Evolutionary conservation across 53 echinoderm and acorn worm genomes (phyloP).

Genomic region (Echinometra lucunter): DNA sequence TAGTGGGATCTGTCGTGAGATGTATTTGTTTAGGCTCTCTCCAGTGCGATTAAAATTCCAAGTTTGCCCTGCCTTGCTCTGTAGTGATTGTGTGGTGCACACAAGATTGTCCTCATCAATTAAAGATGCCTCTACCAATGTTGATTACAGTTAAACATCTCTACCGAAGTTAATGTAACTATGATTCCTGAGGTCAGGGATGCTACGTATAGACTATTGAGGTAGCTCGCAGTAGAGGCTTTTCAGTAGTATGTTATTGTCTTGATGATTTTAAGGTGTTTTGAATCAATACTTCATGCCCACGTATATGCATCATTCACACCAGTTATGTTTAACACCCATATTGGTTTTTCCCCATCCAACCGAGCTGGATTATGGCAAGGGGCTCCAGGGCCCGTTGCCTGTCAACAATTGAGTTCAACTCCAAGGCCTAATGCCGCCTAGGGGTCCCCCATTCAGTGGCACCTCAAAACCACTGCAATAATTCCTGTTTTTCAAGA

Average conservation of each 20-base stretch:
- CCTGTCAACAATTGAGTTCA: slow-evolving; percentile 32
- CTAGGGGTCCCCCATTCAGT: slow-evolving; percentile 43
- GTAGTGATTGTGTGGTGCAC: background rate
- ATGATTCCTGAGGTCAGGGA: background rate
- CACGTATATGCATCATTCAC: background rate
- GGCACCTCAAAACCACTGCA: slow-evolving; percentile 44
- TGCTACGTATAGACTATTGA: background rate
- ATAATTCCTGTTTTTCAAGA: slow-evolving; percentile 36
- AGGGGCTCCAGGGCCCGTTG: slow-evolving; percentile 42
- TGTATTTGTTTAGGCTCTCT: background rate
- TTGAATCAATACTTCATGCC: background rate
- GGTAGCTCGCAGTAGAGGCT: background rate
- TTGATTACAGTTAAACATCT: background rate
- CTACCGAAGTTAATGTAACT: background rate
- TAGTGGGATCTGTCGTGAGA: background rate
- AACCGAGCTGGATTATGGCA: slow-evolving; percentile 35
- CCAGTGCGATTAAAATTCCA: background rate
- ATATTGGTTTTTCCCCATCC: slow-evolving; percentile 40
- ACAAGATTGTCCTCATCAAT: background rate
- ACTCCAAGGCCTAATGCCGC: slow-evolving; percentile 42
- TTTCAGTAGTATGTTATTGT: background rate
- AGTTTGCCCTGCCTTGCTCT: background rate
- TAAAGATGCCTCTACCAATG: too few species aligned
- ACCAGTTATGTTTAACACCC: slow-evolving; percentile 20
- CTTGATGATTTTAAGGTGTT: background rate